Evolutionary conservation across 2,113 vertebrate genomes (phyloP), one percentile per base, ranked within the genome.

Genomic region (Synchiropus splendidus): DNA sequence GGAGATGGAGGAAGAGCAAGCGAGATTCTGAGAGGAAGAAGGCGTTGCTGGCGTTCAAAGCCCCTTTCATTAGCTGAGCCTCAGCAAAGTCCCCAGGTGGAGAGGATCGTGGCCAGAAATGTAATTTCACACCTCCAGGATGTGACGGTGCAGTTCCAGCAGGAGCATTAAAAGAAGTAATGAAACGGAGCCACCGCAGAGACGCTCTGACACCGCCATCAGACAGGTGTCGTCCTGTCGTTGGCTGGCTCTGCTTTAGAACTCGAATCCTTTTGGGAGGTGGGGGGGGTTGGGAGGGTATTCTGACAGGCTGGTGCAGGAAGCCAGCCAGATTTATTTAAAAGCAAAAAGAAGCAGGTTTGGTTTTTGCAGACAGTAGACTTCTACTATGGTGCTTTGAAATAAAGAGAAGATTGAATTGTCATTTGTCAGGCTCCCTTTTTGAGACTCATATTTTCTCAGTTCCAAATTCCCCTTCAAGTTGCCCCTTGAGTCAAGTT

Each of bases 121-220:
- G 67, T 77, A 76, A 80, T 82, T 80, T 78, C 72, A 74, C 75
- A 73, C 72, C 64, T 74, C 49, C 44, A 36, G 69, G 60, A 69
- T 69, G 74, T 51, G 54, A 47, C 51, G 60, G 58, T 66, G 74
- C 67, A 13, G 63, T 48, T 68, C 55, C 61, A 49, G 64, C 61
- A 36, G 61, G 47, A 51, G 71, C 56, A 75, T 78, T 72, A 66
- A 65, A 27, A 72, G 51, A 47, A 68, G 74, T 78, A 77, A 79
- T 81, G 72, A 79, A 61, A 75, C 74, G 71, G 21, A 27, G 21
- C 21, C 21, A 27, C 21, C 21, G 21, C 21, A 27, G 21, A 27
- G 41, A 60, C 58, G 56, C 57, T 40, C 43, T 12, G 43, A 61
- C 70, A 61, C 37, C 51, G 51, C 48, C 60, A 74, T 77, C 67